Conservation (phyloP, 2,113 vertebrate genomes). For the Chionis minor region DNA sequence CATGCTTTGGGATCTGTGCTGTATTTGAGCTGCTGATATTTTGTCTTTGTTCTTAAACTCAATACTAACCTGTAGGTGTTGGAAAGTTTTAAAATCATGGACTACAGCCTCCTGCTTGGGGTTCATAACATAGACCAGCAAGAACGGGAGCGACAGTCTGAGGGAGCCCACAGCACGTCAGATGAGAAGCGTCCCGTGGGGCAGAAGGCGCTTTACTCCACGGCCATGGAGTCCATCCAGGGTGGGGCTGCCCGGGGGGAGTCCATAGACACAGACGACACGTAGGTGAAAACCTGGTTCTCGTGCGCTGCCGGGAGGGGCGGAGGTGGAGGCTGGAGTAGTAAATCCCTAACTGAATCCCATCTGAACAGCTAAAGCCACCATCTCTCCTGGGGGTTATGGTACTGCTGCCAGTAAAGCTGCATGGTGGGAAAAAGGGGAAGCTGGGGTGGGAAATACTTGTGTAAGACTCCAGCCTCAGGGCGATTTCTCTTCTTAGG, state of each 20-base stretch:
- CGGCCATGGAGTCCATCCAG: conserved; percentile 99
- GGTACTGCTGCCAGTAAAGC: not conserved
- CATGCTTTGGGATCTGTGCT: not conserved
- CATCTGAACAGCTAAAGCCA: not conserved
- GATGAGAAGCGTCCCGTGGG: conserved; percentile 92
- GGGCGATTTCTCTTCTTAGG: not conserved
- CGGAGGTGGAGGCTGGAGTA: not conserved
- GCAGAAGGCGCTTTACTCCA: conserved; percentile 98
- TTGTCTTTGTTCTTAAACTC: conserved; percentile 26
- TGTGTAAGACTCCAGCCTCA: not conserved
- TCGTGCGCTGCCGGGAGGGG: fast-evolving
- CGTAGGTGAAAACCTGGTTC: conserved; percentile 76
- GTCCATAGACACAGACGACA: conserved; percentile 92
- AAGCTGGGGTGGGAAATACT: not conserved
- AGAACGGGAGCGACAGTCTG: conserved; percentile 86
- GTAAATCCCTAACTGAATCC: not conserved
- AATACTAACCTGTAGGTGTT: conserved; percentile 79
- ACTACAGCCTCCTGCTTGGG: conserved; percentile 96
- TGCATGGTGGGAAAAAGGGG: not conserved
- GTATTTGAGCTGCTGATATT: not conserved
- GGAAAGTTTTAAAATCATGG: conserved; percentile 99
- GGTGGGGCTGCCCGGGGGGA: conserved; percentile 91
- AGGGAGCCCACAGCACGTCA: conserved; percentile 83
- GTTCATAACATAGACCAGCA: conserved; percentile 97
- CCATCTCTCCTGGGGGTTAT: not conserved